Conservation (phyloP, 2,797 vertebrate genomes). For the Triplophysa bombifrons region DNA sequence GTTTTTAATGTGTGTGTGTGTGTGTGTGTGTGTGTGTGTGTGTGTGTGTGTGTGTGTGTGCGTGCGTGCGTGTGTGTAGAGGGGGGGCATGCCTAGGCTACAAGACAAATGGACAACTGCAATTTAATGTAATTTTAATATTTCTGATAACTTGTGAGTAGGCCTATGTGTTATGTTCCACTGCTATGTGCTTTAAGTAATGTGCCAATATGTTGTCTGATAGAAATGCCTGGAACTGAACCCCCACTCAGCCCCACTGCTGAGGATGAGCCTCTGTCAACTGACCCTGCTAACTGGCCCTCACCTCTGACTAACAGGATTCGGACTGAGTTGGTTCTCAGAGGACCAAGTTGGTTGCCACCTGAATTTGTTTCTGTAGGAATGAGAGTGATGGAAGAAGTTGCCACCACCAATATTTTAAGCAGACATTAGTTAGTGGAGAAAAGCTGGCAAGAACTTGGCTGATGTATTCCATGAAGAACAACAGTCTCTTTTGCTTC, state of each 20-base stretch:
- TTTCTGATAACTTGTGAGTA: background rate
- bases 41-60: too few relatives aligned
- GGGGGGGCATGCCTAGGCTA: background rate
- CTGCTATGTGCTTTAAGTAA: slow-evolving; percentile 1
- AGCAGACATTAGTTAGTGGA: slow-evolving; percentile 30
- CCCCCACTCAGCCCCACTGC: background rate
- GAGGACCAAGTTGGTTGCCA: slow-evolving; percentile 41
- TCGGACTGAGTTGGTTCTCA: slow-evolving; percentile 18
- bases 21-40: background rate
- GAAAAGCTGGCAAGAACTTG: slow-evolving; percentile 22
- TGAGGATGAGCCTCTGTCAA: slow-evolving; percentile 45
- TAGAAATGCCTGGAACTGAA: slow-evolving; percentile 31
- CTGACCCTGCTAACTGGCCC: slow-evolving; percentile 37
- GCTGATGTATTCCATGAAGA: slow-evolving; percentile 21
- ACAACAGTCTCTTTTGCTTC: slow-evolving; percentile 35
- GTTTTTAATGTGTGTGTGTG: too few relatives aligned
- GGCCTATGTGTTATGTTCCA: background rate
- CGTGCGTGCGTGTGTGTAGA: too few relatives aligned
- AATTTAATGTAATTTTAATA: slow-evolving; percentile 13
- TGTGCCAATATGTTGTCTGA: slow-evolving; percentile 10
- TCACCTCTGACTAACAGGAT: slow-evolving; percentile 41
- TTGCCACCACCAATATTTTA: slow-evolving; percentile 49
- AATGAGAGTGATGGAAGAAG: slow-evolving; percentile 31
- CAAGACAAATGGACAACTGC: too few relatives aligned
- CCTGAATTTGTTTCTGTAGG: slow-evolving; percentile 34